Base-by-base conservation (phyloP, 2,888 invertebrate genomes). In the Acronicta leporina region DNA sequence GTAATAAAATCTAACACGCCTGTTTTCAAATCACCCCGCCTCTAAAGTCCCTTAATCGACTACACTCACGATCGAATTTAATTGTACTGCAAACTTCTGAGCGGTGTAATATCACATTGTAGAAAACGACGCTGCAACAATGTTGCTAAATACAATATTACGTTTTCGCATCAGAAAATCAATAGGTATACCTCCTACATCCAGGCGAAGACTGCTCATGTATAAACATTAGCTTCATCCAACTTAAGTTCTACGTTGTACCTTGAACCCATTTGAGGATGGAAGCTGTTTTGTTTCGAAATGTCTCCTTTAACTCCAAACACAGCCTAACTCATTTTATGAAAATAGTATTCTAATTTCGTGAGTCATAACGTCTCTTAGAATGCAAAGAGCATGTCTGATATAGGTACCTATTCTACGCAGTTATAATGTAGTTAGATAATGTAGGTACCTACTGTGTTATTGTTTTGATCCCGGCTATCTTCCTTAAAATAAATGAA, bases 271-370 rank as follows among this genome's bases (percentile, higher is more conserved):
- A 30, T 35, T 30, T 27, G 20, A 45, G 16, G 25, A 40, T 48
- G 14, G 7, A 35, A 33, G 15, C 27, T 35, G 41, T 40, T 48
- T 48, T 35, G 20, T 46, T 8, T 16, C 40, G 15, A n/a, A 49
- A 43, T 43, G 14, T n/a, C 3, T 20, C 5, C 5, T 53, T 11
- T 43, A 46, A 25, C 16, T 44, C n/a, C 13, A 40, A 55, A 35
- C 20, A 7, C 45, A 10, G 46, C 8, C 46, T 52, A 50, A 25
- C 20, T 14, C 30, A n/a, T 57, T 63, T 49, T 66, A 63, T 73
- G 30, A 68, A 78, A 82, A 82, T 75, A 80, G 77, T 85, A 86
- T 86, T 80, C 80, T 78, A 79, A 77, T 79, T 77, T 57, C 20
- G 54, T 86, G 85, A 87, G 25, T 76, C 76, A 76, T 27, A 45